These are phyloP conservation scores for Montipora capricornis DNA, from an alignment of 64 coral and sea anemone species.

Conservation along the genomic window DNA sequence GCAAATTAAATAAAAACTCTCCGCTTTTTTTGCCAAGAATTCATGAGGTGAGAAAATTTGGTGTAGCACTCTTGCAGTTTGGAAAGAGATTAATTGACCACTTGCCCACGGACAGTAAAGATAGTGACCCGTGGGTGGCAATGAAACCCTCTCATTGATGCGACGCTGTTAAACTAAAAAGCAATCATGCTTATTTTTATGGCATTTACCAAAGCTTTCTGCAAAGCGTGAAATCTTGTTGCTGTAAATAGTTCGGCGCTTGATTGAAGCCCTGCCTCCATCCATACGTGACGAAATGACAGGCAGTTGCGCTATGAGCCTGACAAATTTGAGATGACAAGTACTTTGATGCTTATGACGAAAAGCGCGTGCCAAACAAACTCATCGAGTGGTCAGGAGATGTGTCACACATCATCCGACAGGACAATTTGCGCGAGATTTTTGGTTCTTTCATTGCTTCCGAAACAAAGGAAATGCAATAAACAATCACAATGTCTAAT, in stretches of 20 bases:
- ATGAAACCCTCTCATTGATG: constrained; percentile 2
- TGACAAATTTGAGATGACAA: neutral
- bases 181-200: neutral
- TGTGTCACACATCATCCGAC: neutral
- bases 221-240: neutral
- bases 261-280: neutral
- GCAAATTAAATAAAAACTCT: neutral
- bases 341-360: neutral
- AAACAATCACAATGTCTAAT: neutral
- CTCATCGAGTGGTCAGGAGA: constrained; percentile 39
- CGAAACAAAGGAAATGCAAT: constrained; percentile 39
- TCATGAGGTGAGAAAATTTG: neutral
- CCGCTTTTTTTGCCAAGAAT: neutral
- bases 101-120: neutral
- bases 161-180: neutral
- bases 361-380: constrained; percentile 35
- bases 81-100: neutral
- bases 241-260: neutral
- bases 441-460: constrained; percentile 21
- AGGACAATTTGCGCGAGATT: neutral
- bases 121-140: constrained; percentile 7
- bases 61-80: neutral
- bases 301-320: neutral
- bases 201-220: neutral
- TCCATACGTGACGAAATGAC: constrained; percentile 42